A percentile compares a stretch with the other conserved stretches of the same genome.
Conservation (phyloP, 2,113 vertebrate genomes). For the Fukomys damarensis region DNA sequence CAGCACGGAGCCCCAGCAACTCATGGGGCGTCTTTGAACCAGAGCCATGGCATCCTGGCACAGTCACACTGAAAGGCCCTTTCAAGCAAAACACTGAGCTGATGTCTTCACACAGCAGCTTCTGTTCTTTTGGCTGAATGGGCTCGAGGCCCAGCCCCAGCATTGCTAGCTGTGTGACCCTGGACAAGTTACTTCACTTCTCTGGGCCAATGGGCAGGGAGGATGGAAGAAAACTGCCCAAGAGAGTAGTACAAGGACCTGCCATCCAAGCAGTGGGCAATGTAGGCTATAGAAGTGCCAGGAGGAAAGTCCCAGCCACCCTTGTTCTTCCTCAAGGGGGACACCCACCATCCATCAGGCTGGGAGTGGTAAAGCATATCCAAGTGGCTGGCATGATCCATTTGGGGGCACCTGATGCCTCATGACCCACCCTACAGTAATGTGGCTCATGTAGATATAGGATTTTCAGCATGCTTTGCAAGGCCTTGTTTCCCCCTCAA, state of each 20-base stretch:
- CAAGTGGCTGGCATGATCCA: neutral
- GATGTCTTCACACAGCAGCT: constrained; percentile 59
- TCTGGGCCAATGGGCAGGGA: neutral
- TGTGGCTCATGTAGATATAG: neutral
- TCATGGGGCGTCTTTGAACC: constrained; percentile 63
- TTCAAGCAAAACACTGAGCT: constrained; percentile 60
- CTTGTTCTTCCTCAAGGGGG: neutral
- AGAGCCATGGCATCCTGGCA: constrained; percentile 64
- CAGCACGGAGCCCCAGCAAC: constrained; percentile 75
- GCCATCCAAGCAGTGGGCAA: neutral
- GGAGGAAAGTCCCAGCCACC: no score
- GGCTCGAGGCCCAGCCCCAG: neutral
- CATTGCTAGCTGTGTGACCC: neutral
- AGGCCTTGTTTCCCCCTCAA: neutral
- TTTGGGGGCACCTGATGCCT: neutral
- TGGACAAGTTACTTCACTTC: neutral
- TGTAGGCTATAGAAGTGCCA: rapidly evolving
- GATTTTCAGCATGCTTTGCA: neutral
- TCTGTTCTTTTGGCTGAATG: constrained; percentile 61
- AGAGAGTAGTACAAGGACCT: neutral
- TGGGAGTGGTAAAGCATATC: neutral
- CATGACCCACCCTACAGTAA: neutral
- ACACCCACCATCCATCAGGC: neutral
- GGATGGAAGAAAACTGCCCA: neutral
- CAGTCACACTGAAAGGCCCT: constrained; percentile 60